phyloP scores from a whole-genome alignment of 1,140 invertebrate genomes.

The Lanistes nyassanus region DNA sequence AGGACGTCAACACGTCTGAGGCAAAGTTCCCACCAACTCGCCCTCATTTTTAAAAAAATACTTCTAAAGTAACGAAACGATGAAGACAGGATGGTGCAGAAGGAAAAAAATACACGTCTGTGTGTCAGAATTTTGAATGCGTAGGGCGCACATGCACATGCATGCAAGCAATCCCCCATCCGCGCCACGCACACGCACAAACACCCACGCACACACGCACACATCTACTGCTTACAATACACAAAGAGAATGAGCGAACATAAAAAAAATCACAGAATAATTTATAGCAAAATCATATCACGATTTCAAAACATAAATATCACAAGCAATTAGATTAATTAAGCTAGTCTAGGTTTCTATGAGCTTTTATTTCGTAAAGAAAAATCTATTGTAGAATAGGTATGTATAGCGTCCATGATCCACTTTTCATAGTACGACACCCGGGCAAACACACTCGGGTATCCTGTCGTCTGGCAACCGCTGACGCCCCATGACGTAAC shows the following conservation, averaged over 20 bases:
- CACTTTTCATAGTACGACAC: constrained; percentile 60
- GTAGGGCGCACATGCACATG: neutral
- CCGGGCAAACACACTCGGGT: constrained; percentile 64
- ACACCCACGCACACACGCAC: constrained; percentile 10
- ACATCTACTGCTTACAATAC: neutral
- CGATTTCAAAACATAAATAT: constrained; percentile 6
- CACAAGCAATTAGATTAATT: neutral
- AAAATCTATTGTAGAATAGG: constrained; percentile 23
- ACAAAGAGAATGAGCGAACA: neutral
- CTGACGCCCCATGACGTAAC: constrained; percentile 63
- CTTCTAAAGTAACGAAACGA: too few relatives aligned
- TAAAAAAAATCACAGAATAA: neutral
- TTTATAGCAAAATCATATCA: neutral
- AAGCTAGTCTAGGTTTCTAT: neutral
- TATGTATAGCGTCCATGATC: constrained; percentile 54
- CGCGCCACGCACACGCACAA: constrained; percentile 12
- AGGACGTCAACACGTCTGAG: too few relatives aligned
- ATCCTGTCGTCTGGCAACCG: constrained; percentile 62
- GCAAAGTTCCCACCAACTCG: too few relatives aligned
- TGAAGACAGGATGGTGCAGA: too few relatives aligned
- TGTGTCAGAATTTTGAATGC: too few relatives aligned
- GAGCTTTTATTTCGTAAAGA: constrained; percentile 1
- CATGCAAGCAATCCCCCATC: neutral
- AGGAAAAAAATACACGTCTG: too few relatives aligned
- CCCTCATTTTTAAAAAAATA: too few relatives aligned